Conservation (phyloP, 2,113 vertebrate species). For the Silurus asotus region DNA sequence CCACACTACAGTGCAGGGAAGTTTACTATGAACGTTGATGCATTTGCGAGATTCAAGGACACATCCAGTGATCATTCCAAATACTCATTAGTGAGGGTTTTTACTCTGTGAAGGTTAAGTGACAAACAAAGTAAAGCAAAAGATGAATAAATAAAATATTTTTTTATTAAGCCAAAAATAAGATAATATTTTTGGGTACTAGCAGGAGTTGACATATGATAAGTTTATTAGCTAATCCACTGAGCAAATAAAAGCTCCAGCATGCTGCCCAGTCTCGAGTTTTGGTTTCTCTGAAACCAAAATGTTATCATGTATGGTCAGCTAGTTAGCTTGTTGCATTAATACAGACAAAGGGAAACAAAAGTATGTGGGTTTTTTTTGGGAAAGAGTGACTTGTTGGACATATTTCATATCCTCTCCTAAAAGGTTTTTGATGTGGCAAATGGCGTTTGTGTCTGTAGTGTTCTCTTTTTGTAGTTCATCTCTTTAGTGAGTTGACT, state of each 20-base stretch:
- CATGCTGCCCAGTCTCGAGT: neutral
- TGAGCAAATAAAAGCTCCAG: neutral
- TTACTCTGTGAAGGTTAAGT: neutral
- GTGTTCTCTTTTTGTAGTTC: neutral
- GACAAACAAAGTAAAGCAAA: neutral
- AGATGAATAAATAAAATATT: neutral
- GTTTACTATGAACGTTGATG: conserved; percentile 1
- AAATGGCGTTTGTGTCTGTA: neutral
- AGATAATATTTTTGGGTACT: neutral
- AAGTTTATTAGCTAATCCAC: neutral
- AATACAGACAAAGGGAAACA: neutral
- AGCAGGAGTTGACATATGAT: neutral
- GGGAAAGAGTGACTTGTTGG: neutral
- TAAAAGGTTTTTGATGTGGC: neutral
- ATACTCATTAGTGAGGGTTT: neutral
- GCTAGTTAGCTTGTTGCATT: neutral
- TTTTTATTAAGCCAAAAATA: neutral
- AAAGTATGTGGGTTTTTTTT: neutral
- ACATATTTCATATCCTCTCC: neutral
- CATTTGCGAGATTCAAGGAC: neutral
- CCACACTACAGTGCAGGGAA: conserved; percentile 26
- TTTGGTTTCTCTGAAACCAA: neutral
- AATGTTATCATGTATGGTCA: neutral
- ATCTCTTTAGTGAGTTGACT: neutral
- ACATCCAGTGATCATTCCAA: neutral